Evolutionary conservation across 2,113 vertebrate genomes (phyloP).

Genomic region (Dipodomys spectabilis): DNA sequence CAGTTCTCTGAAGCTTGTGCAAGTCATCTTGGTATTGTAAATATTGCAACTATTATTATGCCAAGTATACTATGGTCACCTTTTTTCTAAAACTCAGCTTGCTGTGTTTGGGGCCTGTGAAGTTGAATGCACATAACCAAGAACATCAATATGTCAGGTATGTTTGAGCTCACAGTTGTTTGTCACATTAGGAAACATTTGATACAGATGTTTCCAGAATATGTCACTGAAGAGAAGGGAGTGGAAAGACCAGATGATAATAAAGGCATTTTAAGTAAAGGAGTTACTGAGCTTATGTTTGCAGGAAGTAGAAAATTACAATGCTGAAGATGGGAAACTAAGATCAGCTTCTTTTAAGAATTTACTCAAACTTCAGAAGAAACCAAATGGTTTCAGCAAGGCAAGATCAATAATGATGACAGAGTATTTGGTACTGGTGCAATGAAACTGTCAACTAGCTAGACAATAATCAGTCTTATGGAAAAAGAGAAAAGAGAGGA

Average conservation of each 20-base stretch:
- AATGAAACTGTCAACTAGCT: conserved; percentile 88
- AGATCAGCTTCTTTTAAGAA: conserved; percentile 89
- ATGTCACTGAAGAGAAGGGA: conserved; percentile 39
- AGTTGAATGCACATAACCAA: conserved; percentile 52
- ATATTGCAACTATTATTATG: conserved; percentile 69
- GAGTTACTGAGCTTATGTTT: conserved; percentile 89
- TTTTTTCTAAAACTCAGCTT: conserved; percentile 87
- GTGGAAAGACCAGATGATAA: conserved; percentile 83
- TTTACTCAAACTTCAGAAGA: conserved; percentile 88
- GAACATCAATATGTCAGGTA: conserved; percentile 45
- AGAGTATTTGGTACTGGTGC: conserved; percentile 84
- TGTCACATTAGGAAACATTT: conserved; percentile 5
- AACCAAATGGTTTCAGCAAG: conserved; percentile 88
- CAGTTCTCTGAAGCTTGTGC: conserved; percentile 84
- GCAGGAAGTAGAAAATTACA: conserved; percentile 89
- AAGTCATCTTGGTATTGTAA: not conserved
- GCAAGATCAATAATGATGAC: conserved; percentile 87
- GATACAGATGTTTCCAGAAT: not conserved
- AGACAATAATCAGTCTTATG: conserved; percentile 86
- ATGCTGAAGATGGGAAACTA: conserved; percentile 86
- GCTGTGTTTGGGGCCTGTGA: conserved; percentile 78
- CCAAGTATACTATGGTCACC: conserved; percentile 85
- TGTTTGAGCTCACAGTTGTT: conserved; percentile 58
- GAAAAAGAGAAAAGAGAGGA: not conserved
- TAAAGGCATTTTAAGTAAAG: conserved; percentile 89